These are phyloP conservation scores for Harpagoxenus sublaevis DNA, from an alignment of 2,888 invertebrate genomes.

Conservation along the genomic window DNA sequence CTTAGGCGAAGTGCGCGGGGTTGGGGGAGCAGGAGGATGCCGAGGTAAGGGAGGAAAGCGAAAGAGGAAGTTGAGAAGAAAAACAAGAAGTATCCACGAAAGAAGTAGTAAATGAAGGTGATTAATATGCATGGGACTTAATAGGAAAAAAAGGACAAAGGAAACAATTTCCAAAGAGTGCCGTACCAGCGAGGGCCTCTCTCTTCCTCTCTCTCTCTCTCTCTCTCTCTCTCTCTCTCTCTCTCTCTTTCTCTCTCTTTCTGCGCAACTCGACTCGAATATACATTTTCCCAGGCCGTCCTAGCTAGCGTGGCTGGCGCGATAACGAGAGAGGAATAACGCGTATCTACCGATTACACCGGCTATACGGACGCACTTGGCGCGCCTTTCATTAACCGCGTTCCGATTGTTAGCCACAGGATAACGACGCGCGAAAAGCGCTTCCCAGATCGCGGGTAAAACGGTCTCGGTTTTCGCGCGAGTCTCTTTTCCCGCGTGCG, in stretches of 20 bases:
- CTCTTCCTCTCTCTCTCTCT: neutral
- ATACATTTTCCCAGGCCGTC: constrained; percentile 10
- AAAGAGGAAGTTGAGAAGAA: constrained; percentile 52
- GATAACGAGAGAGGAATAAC: constrained; percentile 44
- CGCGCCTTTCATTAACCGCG: constrained; percentile 50
- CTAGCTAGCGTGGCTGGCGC: neutral
- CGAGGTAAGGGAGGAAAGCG: neutral
- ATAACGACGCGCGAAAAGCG: constrained; percentile 50
- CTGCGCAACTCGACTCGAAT: neutral
- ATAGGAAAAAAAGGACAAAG: constrained; percentile 39
- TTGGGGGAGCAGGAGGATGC: neutral
- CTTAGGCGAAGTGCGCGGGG: neutral
- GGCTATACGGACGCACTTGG: constrained; percentile 30
- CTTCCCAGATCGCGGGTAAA: neutral
- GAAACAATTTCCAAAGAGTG: constrained; percentile 51
- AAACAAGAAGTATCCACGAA: constrained; percentile 48
- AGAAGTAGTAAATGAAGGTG: constrained; percentile 60
- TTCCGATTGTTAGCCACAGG: constrained; percentile 31
- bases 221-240: neutral
- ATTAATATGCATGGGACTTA: constrained; percentile 60
- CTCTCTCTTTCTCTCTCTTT: neutral
- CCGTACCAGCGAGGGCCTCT: neutral
- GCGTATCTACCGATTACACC: constrained; percentile 42
- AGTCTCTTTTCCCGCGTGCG: neutral
- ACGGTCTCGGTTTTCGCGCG: neutral